These are phyloP conservation scores for Drosophila sechellia DNA, from an alignment of 1,140 invertebrate species.

Conservation along the genomic window DNA sequence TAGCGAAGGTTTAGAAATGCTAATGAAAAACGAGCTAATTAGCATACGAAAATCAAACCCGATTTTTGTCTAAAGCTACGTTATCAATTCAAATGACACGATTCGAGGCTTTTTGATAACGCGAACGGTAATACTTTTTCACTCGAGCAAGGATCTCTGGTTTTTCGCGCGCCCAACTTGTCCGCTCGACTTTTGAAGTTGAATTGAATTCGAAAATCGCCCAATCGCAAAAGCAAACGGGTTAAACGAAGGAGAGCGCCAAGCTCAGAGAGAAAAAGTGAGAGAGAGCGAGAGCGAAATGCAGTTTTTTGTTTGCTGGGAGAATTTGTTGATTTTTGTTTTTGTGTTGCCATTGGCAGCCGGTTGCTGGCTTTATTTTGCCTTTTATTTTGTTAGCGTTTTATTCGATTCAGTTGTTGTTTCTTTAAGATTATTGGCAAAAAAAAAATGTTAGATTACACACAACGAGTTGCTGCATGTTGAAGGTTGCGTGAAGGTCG, in stretches of 20 bases:
- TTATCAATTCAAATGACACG: slow-evolving; percentile 29
- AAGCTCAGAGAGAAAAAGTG: not conserved
- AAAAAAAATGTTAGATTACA: slow-evolving; percentile 69
- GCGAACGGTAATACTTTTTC: not conserved
- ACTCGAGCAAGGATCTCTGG: slow-evolving; percentile 24
- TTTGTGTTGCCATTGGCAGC: slow-evolving; percentile 66
- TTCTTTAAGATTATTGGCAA: slow-evolving; percentile 21
- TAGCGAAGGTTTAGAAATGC: slow-evolving; percentile 11
- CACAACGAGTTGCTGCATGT: slow-evolving; percentile 69
- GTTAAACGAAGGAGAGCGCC: slow-evolving; percentile 18
- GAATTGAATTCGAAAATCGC: slow-evolving; percentile 51
- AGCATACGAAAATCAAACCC: slow-evolving; percentile 18
- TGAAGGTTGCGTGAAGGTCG: slow-evolving; percentile 84
- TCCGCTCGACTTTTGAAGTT: slow-evolving; percentile 67
- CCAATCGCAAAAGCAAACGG: slow-evolving; percentile 16
- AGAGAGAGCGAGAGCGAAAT: slow-evolving; percentile 31
- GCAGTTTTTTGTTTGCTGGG: slow-evolving; percentile 49
- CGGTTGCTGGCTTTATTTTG: slow-evolving; percentile 28
- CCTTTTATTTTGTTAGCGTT: slow-evolving; percentile 1
- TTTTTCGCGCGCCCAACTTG: slow-evolving; percentile 46
- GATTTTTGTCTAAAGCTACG: slow-evolving; percentile 1
- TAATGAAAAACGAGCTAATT: slow-evolving; percentile 29
- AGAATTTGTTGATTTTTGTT: slow-evolving; percentile 76
- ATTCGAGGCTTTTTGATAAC: slow-evolving; percentile 21
- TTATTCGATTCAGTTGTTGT: slow-evolving; percentile 11